phyloP scores from a whole-genome alignment of 2,797 vertebrate genomes.

The Gymnoscopelus braueri region DNA sequence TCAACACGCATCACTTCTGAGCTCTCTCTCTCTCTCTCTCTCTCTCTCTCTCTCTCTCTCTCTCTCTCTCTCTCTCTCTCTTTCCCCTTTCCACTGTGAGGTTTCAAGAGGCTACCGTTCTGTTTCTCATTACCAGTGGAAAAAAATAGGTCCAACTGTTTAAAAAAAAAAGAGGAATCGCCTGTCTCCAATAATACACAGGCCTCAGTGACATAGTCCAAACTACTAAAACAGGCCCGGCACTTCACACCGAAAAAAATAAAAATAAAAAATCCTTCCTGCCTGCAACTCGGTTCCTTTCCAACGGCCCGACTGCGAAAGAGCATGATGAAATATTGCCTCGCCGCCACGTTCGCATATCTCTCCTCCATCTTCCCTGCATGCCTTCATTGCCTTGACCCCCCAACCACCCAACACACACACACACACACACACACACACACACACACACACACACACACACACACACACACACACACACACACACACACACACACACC shows the following conservation, averaged over 20 bases:
- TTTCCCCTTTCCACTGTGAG: constrained; percentile 58
- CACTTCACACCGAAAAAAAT: constrained; percentile 4
- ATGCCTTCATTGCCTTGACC: background rate
- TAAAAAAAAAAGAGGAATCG: constrained; percentile 55
- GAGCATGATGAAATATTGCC: constrained; percentile 37
- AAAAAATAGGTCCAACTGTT: constrained; percentile 65
- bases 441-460: background rate
- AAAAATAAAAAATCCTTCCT: constrained; percentile 27
- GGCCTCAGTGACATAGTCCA: constrained; percentile 61
- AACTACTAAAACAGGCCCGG: constrained; percentile 60
- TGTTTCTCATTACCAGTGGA: constrained; percentile 78
- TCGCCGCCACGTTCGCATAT: constrained; percentile 19
- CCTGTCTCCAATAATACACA: constrained; percentile 62
- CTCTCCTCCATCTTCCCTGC: background rate
- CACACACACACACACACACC: background rate
- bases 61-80: constrained; percentile 20
- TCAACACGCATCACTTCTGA: constrained; percentile 37
- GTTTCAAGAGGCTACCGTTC: constrained; percentile 55
- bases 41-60: constrained; percentile 13
- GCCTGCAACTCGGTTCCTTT: constrained; percentile 46
- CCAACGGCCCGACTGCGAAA: constrained; percentile 35
- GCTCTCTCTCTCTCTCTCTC: constrained; percentile 28
- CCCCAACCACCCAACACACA: too few species aligned
- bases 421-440: background rate
- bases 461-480: background rate